Percentiles rank a stretch among this genome's conserved stretches.
phyloP scores from a whole-genome alignment of 2,888 invertebrate genomes.

The Blomia tropicalis region DNA sequence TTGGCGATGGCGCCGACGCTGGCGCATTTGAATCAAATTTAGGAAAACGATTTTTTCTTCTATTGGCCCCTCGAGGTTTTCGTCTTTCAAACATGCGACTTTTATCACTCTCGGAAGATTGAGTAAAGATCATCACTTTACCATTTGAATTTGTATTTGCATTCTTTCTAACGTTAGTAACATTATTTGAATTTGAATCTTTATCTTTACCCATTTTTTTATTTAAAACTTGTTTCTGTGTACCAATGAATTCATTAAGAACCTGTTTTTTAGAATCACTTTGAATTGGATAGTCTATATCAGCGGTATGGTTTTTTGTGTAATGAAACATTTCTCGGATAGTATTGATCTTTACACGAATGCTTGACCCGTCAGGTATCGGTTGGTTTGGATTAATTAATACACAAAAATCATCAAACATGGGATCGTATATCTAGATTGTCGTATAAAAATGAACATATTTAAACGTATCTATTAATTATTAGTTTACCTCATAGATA shows the following conservation, averaged over 20 bases:
- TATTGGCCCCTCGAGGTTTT: neutral
- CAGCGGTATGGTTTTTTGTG: neutral
- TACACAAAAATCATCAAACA: neutral
- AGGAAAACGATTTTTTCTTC: neutral
- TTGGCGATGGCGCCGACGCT: neutral
- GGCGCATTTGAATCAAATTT: neutral
- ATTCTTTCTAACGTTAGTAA: neutral
- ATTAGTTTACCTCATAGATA: neutral
- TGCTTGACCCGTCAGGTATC: neutral
- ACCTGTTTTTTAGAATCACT: neutral
- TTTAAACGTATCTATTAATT: too few relatives aligned
- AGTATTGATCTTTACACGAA: neutral
- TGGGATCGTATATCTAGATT: neutral
- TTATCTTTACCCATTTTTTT: neutral
- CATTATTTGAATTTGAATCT: neutral
- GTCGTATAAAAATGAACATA: too few relatives aligned
- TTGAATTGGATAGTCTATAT: neutral
- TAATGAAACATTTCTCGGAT: neutral
- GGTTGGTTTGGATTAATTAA: neutral
- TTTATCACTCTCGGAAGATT: neutral
- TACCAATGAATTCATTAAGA: too few relatives aligned
- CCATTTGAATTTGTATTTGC: neutral
- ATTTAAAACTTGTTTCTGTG: neutral
- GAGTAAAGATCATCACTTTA: neutral
- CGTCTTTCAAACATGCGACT: neutral